Evolutionary conservation across 2,797 vertebrate genomes (phyloP).

Genomic region (Poecile montanus): DNA sequence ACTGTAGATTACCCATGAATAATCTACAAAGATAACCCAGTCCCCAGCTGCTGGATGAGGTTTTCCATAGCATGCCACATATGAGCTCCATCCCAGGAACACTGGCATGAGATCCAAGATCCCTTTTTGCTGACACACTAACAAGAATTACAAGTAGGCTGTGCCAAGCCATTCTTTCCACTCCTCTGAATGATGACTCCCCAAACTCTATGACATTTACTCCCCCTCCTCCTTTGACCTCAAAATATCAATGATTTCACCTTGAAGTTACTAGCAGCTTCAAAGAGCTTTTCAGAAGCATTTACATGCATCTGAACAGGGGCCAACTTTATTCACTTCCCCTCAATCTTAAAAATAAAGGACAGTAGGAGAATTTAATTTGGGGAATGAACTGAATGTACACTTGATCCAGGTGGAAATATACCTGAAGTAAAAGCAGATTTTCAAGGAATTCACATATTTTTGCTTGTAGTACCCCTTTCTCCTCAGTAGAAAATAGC

Average conservation of each 20-base stretch:
- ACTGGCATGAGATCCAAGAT: neutral
- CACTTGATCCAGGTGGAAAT: neutral
- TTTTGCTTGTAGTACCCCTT: neutral
- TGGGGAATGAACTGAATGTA: neutral
- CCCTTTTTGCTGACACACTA: neutral
- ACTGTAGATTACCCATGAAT: neutral
- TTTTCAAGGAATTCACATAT: neutral
- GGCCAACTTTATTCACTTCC: neutral
- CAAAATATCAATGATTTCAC: neutral
- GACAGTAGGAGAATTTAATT: neutral
- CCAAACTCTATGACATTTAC: fast-evolving
- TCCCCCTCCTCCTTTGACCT: neutral
- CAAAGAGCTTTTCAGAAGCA: neutral
- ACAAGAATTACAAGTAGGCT: neutral
- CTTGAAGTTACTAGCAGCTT: neutral
- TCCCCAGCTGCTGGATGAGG: neutral
- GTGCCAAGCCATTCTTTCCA: neutral
- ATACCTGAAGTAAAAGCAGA: neutral
- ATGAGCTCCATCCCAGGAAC: neutral
- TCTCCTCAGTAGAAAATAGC: neutral
- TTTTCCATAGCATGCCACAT: neutral
- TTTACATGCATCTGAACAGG: neutral
- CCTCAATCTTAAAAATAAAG: neutral
- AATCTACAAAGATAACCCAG: neutral
- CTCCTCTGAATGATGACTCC: neutral